Conservation (phyloP, 2,888 invertebrate genomes). For the Myathropa florea region DNA sequence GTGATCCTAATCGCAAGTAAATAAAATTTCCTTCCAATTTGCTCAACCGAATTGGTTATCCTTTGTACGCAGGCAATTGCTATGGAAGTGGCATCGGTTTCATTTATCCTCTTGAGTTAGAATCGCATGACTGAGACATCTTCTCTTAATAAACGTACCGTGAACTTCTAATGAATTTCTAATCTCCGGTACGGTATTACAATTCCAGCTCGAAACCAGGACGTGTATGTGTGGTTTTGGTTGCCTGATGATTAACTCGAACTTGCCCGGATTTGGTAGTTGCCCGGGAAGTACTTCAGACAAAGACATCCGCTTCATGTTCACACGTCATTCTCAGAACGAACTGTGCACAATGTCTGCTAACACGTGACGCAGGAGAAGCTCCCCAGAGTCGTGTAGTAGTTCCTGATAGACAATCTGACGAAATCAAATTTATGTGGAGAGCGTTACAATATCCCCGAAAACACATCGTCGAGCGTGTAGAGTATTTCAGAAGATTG, state of each 20-base stretch:
- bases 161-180: conserved; percentile 19
- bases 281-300: not conserved
- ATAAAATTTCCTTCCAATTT: conserved; percentile 30
- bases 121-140: not conserved
- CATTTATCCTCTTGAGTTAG: conserved; percentile 17
- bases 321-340: not conserved
- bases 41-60: conserved; percentile 13
- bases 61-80: not conserved
- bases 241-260: not conserved
- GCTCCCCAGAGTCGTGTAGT: not conserved
- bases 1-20: conserved; percentile 13
- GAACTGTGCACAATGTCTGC: too few relatives aligned
- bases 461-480: not conserved
- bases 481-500: not conserved
- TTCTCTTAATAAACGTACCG: not conserved
- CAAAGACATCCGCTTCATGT: not conserved
- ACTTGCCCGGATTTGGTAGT: not conserved
- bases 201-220: not conserved
- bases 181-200: not conserved
- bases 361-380: not conserved
- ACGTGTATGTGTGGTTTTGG: not conserved
- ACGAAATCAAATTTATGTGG: not conserved
- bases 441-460: too few relatives aligned
- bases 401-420: not conserved
- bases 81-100: not conserved